These are phyloP conservation scores for Caenorhabditis zanzibari DNA, from an alignment of 2,888 invertebrate species.

Conservation along the genomic window DNA sequence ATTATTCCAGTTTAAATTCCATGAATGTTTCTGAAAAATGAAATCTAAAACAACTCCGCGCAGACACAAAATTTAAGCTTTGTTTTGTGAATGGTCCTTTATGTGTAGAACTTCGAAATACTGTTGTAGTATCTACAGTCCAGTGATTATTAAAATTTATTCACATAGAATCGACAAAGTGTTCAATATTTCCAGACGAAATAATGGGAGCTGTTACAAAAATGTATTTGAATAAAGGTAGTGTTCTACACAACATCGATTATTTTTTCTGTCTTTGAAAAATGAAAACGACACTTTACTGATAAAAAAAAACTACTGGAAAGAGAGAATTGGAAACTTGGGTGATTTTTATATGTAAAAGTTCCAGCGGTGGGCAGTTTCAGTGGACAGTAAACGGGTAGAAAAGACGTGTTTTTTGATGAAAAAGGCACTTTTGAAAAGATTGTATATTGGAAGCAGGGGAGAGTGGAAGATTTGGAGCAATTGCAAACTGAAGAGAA, in stretches of 20 bases:
- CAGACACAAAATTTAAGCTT: too few species aligned
- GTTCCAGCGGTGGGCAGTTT: constrained; percentile 41
- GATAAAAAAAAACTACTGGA: constrained; percentile 50
- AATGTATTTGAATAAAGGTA: constrained; percentile 7
- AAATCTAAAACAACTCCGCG: too few species aligned
- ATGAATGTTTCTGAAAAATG: too few species aligned
- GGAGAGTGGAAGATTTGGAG: constrained; percentile 38
- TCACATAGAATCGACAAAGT: constrained; percentile 44
- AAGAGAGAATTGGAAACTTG: constrained; percentile 45
- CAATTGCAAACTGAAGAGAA: constrained; percentile 55
- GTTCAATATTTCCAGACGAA: constrained; percentile 51
- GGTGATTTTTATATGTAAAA: background rate
- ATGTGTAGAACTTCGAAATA: background rate
- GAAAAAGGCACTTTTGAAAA: constrained; percentile 51
- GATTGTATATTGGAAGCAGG: constrained; percentile 15
- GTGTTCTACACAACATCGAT: constrained; percentile 32
- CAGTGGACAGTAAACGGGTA: constrained; percentile 29
- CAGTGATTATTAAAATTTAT: constrained; percentile 43
- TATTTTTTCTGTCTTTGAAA: constrained; percentile 45
- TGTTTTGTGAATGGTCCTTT: background rate
- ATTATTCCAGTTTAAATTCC: too few species aligned
- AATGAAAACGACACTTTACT: constrained; percentile 37
- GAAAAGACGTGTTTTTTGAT: constrained; percentile 46
- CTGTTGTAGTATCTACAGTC: background rate
- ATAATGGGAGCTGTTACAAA: constrained; percentile 13